Conservation (phyloP, 1,140 invertebrate species). For the Bombus vancouverensis region DNA sequence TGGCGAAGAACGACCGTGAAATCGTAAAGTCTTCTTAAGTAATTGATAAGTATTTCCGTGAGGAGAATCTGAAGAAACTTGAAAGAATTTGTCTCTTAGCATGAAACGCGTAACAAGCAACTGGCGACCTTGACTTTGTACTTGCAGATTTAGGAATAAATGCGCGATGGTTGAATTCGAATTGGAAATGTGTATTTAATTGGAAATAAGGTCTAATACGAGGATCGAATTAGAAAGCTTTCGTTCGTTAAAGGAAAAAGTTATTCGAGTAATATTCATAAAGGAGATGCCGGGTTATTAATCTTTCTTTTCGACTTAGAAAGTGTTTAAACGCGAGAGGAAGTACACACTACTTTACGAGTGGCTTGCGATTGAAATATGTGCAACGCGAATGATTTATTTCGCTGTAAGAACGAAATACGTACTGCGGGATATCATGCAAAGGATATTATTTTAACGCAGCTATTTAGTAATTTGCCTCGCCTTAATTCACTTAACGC, state of each 20-base stretch:
- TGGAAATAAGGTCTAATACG: background rate
- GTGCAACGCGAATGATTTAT: background rate
- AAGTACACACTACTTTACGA: background rate
- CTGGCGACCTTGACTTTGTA: too few species aligned
- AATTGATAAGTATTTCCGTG: too few species aligned
- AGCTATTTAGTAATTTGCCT: background rate
- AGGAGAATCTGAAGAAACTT: too few species aligned
- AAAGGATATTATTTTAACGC: constrained; percentile 6
- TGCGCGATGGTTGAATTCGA: too few species aligned
- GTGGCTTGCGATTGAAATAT: background rate
- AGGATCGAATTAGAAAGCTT: too few species aligned
- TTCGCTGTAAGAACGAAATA: background rate
- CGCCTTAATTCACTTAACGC: background rate
- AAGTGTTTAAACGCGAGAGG: background rate
- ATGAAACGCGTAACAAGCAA: too few species aligned
- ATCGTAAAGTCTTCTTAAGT: background rate
- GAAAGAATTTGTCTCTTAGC: too few species aligned
- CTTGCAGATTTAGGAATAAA: too few species aligned
- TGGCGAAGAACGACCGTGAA: background rate
- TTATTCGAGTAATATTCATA: background rate
- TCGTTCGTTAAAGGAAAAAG: background rate
- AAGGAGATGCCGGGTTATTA: background rate
- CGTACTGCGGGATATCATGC: background rate
- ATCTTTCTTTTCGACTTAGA: background rate
- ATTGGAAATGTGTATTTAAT: background rate